Base-by-base conservation (phyloP, 2,888 invertebrate genomes). In the Sesia bembeciformis region DNA sequence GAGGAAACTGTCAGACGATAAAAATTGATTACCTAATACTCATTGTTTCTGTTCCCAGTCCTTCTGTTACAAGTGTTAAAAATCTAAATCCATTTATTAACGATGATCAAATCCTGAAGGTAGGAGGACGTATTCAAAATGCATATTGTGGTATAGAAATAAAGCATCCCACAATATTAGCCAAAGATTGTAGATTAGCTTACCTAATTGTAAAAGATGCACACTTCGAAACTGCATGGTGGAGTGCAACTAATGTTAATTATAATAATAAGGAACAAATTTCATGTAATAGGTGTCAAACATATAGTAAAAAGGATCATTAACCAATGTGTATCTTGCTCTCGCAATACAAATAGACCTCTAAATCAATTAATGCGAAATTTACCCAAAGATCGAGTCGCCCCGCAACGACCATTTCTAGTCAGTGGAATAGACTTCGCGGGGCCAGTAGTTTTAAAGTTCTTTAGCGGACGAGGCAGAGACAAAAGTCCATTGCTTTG, bases 151-250 rank as follows among this genome's bases (percentile, higher is more conserved):
- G 3, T 40, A 7, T 4, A 5, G 40, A 51, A 4, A 1, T 39
- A n/a, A 51, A 39, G 7, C 51, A 51, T 51, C 51, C 40, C 2
- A 39, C 39, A 39, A 51, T 51, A 6, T 7, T 40, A 39, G 40
- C 39, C 3, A 38, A 51, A 7, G 7, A 4, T 51, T n/a, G 23
- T 23, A 4, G 3, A 38, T 23, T 49, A 5, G 4, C 49, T 23
- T 8, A 8, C 4, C 5, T 49, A 2, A 49, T 49, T 8, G 49
- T 57, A 49, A 50, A 42, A 52, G 57, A 57, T 40, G 53, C 54
- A 23, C 54, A 57, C 39, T 39, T 7, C 4, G 39, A 39, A 49
- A 57, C 57, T 54, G 5, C 57, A 54, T 38, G 56, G 56, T 3
- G 23, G 52, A 40, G 4, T 54, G 6, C 56, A 56, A 52, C 4